phyloP scores from a whole-genome alignment of 2,113 vertebrate genomes.

The Callocephalon fimbriatum region DNA sequence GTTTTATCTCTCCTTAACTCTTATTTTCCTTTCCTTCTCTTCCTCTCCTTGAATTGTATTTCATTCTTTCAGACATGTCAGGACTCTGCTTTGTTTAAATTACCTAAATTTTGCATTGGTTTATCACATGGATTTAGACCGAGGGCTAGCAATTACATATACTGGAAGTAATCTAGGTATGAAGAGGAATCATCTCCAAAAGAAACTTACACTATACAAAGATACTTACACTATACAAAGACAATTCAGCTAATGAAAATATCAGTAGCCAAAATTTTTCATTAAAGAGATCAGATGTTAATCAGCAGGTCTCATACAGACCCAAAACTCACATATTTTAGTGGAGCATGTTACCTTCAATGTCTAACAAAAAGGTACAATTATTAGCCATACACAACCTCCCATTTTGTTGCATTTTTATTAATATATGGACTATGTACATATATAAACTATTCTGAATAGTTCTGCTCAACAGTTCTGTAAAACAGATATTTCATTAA shows the following conservation, averaged over 20 bases:
- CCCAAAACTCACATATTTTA: neutral
- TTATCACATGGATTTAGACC: neutral
- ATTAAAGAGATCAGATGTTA: neutral
- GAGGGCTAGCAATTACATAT: neutral
- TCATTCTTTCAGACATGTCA: neutral
- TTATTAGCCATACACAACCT: neutral
- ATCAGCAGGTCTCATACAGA: neutral
- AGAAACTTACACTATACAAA: neutral
- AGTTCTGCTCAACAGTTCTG: neutral
- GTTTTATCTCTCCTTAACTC: neutral
- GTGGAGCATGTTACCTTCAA: neutral
- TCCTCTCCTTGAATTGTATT: accelerated
- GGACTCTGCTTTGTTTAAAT: neutral
- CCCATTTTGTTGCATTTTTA: neutral
- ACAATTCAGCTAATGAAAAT: neutral
- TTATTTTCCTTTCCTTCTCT: neutral
- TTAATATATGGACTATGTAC: neutral
- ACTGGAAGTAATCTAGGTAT: neutral
- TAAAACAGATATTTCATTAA: neutral
- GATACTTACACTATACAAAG: neutral
- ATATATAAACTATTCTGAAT: neutral
- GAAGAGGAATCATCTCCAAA: neutral
- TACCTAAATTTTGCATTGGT: neutral
- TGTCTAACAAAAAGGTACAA: neutral
- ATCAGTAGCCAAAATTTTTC: neutral